Conservation (phyloP, 2,113 vertebrate species). For the Limanda limanda region DNA sequence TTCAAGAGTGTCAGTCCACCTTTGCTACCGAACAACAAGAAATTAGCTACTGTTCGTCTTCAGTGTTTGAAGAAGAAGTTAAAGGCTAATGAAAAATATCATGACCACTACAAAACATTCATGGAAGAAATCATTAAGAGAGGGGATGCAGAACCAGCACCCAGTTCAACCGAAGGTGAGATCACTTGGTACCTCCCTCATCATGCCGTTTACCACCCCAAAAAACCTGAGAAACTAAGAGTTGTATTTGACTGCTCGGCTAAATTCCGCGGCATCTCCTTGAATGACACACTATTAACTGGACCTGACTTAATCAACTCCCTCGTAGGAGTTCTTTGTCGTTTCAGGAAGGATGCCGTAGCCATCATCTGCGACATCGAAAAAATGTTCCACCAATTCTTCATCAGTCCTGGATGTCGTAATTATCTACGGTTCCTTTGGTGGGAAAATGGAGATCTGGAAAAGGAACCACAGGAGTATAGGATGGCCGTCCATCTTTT, state of each 20-base stretch:
- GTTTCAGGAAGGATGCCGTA: slow-evolving; percentile 6
- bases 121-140: not conserved
- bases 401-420: slow-evolving; percentile 8
- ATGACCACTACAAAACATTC: too few species aligned
- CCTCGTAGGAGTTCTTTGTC: slow-evolving; percentile 9
- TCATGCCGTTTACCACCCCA: slow-evolving; percentile 1
- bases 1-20: too few species aligned
- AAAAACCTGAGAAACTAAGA: not conserved
- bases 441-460: not conserved
- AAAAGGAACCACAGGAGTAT: not conserved
- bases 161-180: not conserved
- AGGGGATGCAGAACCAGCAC: not conserved
- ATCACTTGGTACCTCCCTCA: slow-evolving; percentile 3
- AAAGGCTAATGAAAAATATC: too few species aligned
- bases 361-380: slow-evolving; percentile 19
- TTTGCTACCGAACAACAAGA: too few species aligned
- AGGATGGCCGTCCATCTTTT: slow-evolving; percentile 10
- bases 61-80: too few species aligned
- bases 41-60: too few species aligned
- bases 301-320: slow-evolving; percentile 23
- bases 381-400: slow-evolving; percentile 11
- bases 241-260: slow-evolving; percentile 20
- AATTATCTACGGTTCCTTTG: not conserved
- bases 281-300: slow-evolving; percentile 8
- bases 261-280: not conserved